phyloP scores from a whole-genome alignment of 2,888 invertebrate species.

The Microctonus aethiopoides region DNA sequence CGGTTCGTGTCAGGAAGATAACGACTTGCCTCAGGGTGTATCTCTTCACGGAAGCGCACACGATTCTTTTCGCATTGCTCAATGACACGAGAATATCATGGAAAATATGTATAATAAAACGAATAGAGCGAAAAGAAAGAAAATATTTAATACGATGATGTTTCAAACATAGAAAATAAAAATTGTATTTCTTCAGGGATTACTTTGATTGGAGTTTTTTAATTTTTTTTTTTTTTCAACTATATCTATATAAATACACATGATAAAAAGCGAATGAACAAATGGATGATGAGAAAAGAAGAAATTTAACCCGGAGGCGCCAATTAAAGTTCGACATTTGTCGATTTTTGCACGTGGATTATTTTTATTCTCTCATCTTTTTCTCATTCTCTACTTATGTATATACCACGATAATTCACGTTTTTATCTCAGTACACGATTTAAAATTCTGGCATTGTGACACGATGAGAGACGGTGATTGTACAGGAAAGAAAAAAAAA shows the following conservation, averaged over 20 bases:
- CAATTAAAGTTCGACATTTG: conserved; percentile 41
- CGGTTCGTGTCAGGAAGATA: conserved; percentile 15
- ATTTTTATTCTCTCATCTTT: conserved; percentile 16
- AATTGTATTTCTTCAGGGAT: conserved; percentile 7
- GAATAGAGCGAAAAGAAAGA: background rate
- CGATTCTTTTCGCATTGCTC: conserved; percentile 3
- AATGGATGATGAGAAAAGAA: conserved; percentile 10
- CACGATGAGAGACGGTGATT: conserved; percentile 25
- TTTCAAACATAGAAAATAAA: background rate
- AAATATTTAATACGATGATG: background rate
- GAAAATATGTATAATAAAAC: background rate
- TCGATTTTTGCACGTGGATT: conserved; percentile 3
- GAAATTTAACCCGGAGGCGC: conserved; percentile 36
- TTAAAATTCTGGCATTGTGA: conserved; percentile 30
- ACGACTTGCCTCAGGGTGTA: conserved; percentile 13
- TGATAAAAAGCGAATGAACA: background rate
- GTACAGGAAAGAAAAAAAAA: conserved; percentile 24
- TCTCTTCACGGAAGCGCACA: conserved; percentile 15
- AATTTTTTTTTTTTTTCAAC: no score
- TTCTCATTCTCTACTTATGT: background rate
- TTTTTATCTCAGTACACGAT: conserved; percentile 36
- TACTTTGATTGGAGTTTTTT: background rate
- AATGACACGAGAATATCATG: background rate
- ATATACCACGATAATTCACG: conserved; percentile 22
- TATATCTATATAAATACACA: background rate